phyloP scores from a whole-genome alignment of 2,888 invertebrate genomes.

The Eurytoma adleriae region DNA sequence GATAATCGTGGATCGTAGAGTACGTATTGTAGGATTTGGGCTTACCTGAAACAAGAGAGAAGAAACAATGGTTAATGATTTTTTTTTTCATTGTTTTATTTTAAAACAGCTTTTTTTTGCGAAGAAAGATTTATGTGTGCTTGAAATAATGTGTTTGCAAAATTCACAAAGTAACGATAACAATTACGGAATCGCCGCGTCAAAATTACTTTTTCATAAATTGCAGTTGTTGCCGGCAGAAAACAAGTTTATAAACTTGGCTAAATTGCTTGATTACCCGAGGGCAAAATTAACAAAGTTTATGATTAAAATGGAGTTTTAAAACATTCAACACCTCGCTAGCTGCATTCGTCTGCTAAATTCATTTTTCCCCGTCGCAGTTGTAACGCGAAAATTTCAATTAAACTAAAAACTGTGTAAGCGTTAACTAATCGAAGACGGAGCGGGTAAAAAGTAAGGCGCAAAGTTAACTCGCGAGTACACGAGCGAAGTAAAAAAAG shows the following conservation, averaged over 20 bases:
- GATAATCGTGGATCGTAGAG: not conserved
- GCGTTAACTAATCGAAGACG: too few species aligned
- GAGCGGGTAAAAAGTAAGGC: too few species aligned
- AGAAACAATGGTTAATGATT: not conserved
- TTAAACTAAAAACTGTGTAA: too few species aligned
- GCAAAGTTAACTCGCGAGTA: too few species aligned
- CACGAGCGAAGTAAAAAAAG: too few species aligned
- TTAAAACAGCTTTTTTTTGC: too few species aligned
- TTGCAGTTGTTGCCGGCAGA: not conserved
- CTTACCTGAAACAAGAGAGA: constrained; percentile 48
- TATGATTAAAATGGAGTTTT: constrained; percentile 7
- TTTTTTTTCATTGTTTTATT: too few species aligned
- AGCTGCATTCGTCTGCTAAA: not conserved
- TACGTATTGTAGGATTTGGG: not conserved
- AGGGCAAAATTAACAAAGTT: not conserved
- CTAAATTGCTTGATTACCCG: not conserved
- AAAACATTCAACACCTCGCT: not conserved
- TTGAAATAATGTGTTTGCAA: not conserved
- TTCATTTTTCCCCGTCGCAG: not conserved
- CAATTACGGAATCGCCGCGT: constrained; percentile 10
- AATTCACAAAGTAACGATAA: not conserved
- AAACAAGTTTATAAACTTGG: not conserved
- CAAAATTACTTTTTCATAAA: constrained; percentile 22
- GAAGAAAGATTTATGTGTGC: too few species aligned
- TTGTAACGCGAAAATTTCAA: too few species aligned